These are phyloP conservation scores for Argyresthia albistria DNA, from an alignment of 2,888 invertebrate species.

Conservation along the genomic window DNA sequence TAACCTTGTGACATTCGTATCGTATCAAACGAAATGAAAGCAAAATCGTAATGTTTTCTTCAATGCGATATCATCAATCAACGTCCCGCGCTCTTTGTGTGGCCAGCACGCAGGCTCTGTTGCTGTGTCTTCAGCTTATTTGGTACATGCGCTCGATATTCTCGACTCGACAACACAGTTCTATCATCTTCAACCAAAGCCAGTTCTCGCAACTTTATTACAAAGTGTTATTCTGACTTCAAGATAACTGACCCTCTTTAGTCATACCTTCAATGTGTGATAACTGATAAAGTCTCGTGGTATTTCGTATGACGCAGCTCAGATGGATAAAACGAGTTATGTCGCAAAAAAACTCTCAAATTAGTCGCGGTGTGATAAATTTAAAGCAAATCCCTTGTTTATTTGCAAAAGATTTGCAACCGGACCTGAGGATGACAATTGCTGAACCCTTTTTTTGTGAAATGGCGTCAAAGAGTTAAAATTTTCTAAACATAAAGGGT, in stretches of 20 bases:
- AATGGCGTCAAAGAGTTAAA: slow-evolving; percentile 50
- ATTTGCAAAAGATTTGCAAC: slow-evolving; percentile 16
- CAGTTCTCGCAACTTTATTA: slow-evolving; percentile 13
- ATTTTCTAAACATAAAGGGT: slow-evolving; percentile 32
- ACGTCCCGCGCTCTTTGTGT: slow-evolving; percentile 66
- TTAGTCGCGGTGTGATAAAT: slow-evolving; percentile 19
- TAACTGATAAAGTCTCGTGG: not conserved
- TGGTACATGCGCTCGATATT: slow-evolving; percentile 24
- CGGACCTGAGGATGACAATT: slow-evolving; percentile 13
- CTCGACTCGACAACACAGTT: slow-evolving; percentile 27
- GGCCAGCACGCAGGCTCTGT: slow-evolving; percentile 58
- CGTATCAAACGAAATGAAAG: slow-evolving; percentile 65
- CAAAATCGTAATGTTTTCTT: slow-evolving; percentile 72
- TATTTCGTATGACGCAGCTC: slow-evolving; percentile 1
- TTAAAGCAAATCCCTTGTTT: slow-evolving; percentile 14
- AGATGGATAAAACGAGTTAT: slow-evolving; percentile 11
- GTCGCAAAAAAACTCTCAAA: slow-evolving; percentile 22
- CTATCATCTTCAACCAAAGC: slow-evolving; percentile 47
- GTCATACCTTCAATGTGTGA: not conserved
- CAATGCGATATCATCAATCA: slow-evolving; percentile 65
- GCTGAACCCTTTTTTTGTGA: slow-evolving; percentile 27
- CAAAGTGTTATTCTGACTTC: not conserved
- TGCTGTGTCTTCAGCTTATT: slow-evolving; percentile 20
- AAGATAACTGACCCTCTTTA: not conserved
- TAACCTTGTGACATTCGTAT: slow-evolving; percentile 69